phyloP scores from a whole-genome alignment of 1,140 invertebrate genomes.

The Lanistes nyassanus region DNA sequence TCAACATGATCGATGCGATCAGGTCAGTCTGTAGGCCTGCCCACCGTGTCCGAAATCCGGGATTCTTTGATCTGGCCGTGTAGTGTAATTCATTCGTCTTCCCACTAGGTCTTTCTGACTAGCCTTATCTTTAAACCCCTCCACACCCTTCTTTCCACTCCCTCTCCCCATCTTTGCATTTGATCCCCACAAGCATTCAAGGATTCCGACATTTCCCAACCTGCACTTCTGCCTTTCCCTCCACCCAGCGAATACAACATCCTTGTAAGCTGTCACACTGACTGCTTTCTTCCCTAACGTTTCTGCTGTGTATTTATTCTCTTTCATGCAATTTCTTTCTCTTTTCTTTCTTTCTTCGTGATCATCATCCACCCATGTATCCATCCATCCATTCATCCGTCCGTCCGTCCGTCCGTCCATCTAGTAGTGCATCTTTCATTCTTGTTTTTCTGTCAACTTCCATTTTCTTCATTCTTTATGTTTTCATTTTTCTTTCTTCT shows the following conservation, averaged over 20 bases:
- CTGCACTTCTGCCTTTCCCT: background rate
- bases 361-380: background rate
- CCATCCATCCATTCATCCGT: background rate
- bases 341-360: background rate
- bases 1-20: conserved; percentile 88
- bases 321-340: background rate
- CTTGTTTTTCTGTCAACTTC: background rate
- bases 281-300: background rate
- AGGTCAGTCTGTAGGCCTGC: conserved; percentile 71
- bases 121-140: background rate
- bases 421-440: background rate
- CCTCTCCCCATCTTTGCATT: background rate
- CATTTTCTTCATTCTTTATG: background rate
- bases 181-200: background rate
- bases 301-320: background rate
- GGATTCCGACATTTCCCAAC: background rate
- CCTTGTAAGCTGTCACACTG: background rate
- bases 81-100: background rate
- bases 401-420: background rate
- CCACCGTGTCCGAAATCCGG: background rate
- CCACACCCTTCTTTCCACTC: background rate
- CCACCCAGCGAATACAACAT: background rate
- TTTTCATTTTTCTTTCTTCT: background rate
- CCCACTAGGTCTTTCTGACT: background rate
- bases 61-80: background rate